These are phyloP conservation scores for Pitta sordida DNA, from an alignment of 2,113 vertebrate genomes.

Conservation along the genomic window DNA sequence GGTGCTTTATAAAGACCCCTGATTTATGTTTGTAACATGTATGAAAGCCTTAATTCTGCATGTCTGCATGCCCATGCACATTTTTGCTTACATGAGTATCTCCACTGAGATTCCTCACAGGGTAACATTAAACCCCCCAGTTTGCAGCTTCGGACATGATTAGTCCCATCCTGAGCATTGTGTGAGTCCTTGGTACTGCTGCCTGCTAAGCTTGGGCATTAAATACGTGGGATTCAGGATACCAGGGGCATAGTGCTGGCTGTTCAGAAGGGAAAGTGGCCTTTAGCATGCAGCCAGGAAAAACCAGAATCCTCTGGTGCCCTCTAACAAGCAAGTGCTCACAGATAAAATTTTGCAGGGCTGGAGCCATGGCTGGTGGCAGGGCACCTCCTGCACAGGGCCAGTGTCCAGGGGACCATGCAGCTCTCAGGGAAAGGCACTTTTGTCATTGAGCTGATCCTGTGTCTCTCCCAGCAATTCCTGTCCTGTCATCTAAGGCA, in stretches of 20 bases:
- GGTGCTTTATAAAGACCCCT: background rate
- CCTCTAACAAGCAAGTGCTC: background rate
- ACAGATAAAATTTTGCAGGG: background rate
- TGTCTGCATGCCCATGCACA: background rate
- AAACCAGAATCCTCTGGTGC: background rate
- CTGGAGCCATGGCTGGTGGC: rapidly evolving
- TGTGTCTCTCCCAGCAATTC: background rate
- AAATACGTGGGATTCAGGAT: background rate
- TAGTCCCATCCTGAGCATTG: background rate
- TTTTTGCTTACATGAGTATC: background rate
- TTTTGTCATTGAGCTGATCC: background rate
- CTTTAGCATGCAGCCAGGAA: background rate
- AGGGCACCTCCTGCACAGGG: background rate
- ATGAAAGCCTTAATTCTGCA: slow-evolving; percentile 12
- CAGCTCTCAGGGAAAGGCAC: background rate
- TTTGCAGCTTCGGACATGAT: background rate
- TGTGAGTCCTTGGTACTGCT: background rate
- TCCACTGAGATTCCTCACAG: background rate
- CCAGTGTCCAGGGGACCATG: background rate
- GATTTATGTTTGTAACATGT: background rate
- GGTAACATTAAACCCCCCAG: background rate
- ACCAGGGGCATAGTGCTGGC: background rate
- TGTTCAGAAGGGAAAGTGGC: background rate
- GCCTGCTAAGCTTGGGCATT: background rate
- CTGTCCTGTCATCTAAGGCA: background rate